Evolutionary conservation across 2,888 invertebrate genomes (phyloP).

Genomic region (Beris morrisii): DNA sequence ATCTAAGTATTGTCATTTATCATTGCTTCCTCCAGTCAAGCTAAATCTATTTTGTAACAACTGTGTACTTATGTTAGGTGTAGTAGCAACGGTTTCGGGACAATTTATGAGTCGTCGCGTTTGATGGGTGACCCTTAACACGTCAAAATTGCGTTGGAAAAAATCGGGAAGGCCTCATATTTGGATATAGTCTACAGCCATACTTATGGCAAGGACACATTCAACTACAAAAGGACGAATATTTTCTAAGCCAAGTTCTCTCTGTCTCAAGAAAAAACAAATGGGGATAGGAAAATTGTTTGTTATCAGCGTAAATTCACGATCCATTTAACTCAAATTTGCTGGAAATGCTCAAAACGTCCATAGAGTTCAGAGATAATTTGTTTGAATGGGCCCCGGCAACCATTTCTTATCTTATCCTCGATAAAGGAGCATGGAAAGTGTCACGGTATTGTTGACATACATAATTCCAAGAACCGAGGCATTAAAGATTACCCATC

Average conservation of each 20-base stretch:
- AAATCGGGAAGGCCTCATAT: not conserved
- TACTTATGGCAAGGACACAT: too few relatives aligned
- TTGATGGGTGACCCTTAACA: too few relatives aligned
- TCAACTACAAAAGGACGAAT: too few relatives aligned
- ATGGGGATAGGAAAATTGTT: not conserved
- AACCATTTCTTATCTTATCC: too few relatives aligned
- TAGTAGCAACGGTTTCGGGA: not conserved
- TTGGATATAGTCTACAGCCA: too few relatives aligned
- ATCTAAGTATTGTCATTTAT: conserved; percentile 17
- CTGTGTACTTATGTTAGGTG: not conserved
- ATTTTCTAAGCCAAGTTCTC: too few relatives aligned
- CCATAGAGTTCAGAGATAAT: not conserved
- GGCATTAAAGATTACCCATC: too few relatives aligned
- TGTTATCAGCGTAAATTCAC: conserved; percentile 5
- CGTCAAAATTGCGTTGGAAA: too few relatives aligned
- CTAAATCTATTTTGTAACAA: conserved; percentile 1
- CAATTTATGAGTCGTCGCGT: not conserved
- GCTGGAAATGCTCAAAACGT: not conserved
- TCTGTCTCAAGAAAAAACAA: too few relatives aligned
- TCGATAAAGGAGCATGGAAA: too few relatives aligned
- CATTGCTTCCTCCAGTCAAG: conserved; percentile 11
- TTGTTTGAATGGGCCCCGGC: conserved; percentile 3
- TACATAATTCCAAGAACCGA: too few relatives aligned
- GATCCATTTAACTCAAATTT: conserved; percentile 15
- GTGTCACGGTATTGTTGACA: too few relatives aligned